Evolutionary conservation across 2,888 invertebrate genomes (phyloP).

Genomic region (Incurvaria masculella): DNA sequence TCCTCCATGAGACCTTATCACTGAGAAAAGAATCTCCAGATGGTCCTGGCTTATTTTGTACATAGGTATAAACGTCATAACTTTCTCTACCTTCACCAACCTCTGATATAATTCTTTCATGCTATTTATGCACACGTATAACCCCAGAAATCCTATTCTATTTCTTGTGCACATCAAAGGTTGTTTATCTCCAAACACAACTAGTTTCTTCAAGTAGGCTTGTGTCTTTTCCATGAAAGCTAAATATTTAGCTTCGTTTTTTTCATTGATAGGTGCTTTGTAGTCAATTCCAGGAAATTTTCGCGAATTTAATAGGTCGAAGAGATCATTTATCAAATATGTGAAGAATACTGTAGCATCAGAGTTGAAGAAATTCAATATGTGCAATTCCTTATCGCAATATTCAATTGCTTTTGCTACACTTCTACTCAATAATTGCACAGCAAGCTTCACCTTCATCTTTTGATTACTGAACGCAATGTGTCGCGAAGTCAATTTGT

Average conservation of each 20-base stretch:
- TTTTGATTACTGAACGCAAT: slow-evolving; percentile 15
- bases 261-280: slow-evolving; percentile 1
- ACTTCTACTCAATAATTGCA: slow-evolving; percentile 15
- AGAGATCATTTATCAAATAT: slow-evolving; percentile 6
- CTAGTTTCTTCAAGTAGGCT: background rate
- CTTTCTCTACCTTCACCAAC: slow-evolving; percentile 1
- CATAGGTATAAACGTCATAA: slow-evolving; percentile 1
- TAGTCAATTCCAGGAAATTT: background rate
- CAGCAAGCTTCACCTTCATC: slow-evolving; percentile 17
- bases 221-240: background rate
- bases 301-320: slow-evolving; percentile 5
- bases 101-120: slow-evolving; percentile 3
- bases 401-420: slow-evolving; percentile 12
- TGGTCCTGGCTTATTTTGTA: slow-evolving; percentile 15
- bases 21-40: slow-evolving; percentile 13
- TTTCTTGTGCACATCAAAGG: background rate
- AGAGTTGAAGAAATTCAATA: slow-evolving; percentile 3
- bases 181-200: background rate
- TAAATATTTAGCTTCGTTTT: background rate
- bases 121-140: slow-evolving; percentile 5
- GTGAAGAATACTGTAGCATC: slow-evolving; percentile 6
- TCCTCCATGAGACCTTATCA: slow-evolving; percentile 14
- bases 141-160: background rate
- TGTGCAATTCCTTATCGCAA: slow-evolving; percentile 6
- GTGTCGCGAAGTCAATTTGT: slow-evolving; percentile 14